A percentile compares a stretch with the other conserved stretches of the same genome.
Evolutionary conservation across 2,113 vertebrate species (phyloP).

Genomic region (Apaloderma vittatum): DNA sequence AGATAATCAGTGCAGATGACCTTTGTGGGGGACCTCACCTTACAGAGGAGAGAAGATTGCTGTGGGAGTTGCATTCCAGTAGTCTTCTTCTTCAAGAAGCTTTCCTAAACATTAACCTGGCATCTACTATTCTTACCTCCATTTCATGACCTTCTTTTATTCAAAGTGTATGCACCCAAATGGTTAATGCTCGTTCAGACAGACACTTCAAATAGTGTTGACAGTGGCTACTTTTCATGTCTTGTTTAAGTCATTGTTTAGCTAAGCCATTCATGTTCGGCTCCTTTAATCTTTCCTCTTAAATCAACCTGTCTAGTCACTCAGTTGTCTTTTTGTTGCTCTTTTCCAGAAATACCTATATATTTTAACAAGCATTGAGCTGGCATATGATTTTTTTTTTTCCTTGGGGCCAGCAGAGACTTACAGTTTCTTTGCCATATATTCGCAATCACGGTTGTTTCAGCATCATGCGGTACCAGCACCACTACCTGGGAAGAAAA

Average conservation of each 20-base stretch:
- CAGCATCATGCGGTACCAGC: not conserved
- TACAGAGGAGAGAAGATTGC: not conserved
- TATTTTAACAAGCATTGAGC: constrained; percentile 27
- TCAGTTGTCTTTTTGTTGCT: constrained; percentile 49
- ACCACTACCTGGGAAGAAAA: not conserved
- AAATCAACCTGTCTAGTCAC: constrained; percentile 47
- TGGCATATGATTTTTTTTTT: constrained; percentile 27
- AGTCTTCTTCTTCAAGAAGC: not conserved
- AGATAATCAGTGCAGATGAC: not conserved
- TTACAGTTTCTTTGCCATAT: not conserved
- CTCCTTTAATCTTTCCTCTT: constrained; percentile 70
- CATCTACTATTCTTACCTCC: not conserved
- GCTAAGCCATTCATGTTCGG: constrained; percentile 48
- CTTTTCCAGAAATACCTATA: constrained; percentile 30
- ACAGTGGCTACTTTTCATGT: constrained; percentile 41
- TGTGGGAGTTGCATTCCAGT: not conserved
- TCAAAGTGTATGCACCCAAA: not conserved
- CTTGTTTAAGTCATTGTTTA: constrained; percentile 48
- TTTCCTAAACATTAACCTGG: not conserved
- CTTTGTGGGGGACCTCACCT: not conserved
- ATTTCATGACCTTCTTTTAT: not conserved
- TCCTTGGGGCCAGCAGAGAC: not conserved
- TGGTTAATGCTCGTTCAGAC: constrained; percentile 20
- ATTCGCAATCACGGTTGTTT: not conserved
- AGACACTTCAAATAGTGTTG: constrained; percentile 43